Evolutionary conservation across 2,797 vertebrate genomes (phyloP).

Genomic region (Margarornis squamiger): DNA sequence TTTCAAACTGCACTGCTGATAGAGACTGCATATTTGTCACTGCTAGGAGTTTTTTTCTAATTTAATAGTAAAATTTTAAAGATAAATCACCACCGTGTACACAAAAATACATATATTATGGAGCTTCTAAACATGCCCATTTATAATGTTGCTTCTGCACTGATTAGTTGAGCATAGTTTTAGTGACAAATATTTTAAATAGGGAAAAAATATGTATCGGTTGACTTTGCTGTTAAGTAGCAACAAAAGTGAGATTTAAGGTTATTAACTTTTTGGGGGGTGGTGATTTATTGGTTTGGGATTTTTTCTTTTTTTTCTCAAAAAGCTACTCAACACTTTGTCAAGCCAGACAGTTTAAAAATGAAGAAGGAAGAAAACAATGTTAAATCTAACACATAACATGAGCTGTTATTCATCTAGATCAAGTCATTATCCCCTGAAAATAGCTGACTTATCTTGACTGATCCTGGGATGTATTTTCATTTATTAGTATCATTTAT

Average conservation of each 20-base stretch:
- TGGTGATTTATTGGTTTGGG: not conserved
- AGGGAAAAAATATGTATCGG: not conserved
- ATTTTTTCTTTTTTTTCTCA: not conserved
- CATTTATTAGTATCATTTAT: not conserved
- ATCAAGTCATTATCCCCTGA: not conserved
- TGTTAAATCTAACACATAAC: not conserved
- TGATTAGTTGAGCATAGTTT: not conserved
- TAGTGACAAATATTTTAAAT: constrained; percentile 6
- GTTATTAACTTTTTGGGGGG: not conserved
- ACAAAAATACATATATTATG: not conserved
- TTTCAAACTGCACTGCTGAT: not conserved
- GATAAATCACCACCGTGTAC: not conserved
- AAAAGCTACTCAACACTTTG: not conserved
- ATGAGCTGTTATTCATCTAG: not conserved
- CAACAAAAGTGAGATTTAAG: constrained; percentile 19
- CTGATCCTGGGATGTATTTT: not conserved
- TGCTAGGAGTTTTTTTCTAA: not conserved
- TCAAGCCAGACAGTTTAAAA: not conserved
- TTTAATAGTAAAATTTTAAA: not conserved
- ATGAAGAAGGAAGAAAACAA: not conserved
- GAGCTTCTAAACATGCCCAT: not conserved
- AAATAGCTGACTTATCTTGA: not conserved
- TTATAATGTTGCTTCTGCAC: constrained; percentile 25
- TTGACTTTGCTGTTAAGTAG: constrained; percentile 45
- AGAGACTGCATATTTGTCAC: constrained; percentile 1